A percentile compares a stretch with the other conserved stretches of the same genome.
phyloP scores from a whole-genome alignment of 2,888 invertebrate species.

The Serripes groenlandicus region DNA sequence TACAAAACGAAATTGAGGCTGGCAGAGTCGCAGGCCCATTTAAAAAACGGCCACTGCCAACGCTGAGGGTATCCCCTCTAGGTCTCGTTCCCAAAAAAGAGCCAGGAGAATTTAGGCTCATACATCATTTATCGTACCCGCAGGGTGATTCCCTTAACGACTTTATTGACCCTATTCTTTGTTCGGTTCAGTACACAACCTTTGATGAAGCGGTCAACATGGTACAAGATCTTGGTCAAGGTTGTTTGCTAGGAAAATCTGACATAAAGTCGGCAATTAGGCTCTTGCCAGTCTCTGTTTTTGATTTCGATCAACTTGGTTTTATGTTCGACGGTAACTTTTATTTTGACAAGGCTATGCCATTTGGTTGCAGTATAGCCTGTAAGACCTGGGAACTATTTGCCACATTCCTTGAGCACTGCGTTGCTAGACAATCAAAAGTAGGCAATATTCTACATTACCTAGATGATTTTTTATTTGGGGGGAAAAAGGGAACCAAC shows the following conservation, averaged over 20 bases:
- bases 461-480: slow-evolving; percentile 50
- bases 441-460: slow-evolving; percentile 29
- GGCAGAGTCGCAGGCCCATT: slow-evolving; percentile 33
- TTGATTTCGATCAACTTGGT: slow-evolving; percentile 38
- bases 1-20: slow-evolving; percentile 26
- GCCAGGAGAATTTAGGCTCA: slow-evolving; percentile 17
- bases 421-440: background rate
- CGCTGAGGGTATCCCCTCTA: slow-evolving; percentile 15
- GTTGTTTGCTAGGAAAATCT: slow-evolving; percentile 1
- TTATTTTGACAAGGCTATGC: slow-evolving; percentile 47
- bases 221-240: slow-evolving; percentile 21
- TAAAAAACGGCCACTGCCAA: slow-evolving; percentile 1
- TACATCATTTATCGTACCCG: slow-evolving; percentile 34
- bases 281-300: slow-evolving; percentile 29
- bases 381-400: slow-evolving; percentile 34
- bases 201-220: slow-evolving; percentile 27
- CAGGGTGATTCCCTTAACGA: slow-evolving; percentile 16
- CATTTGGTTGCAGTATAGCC: slow-evolving; percentile 43
- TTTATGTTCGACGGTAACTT: slow-evolving; percentile 43
- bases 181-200: slow-evolving; percentile 23
- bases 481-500: slow-evolving; percentile 16
- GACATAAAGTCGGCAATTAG: slow-evolving; percentile 31
- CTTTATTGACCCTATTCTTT: slow-evolving; percentile 14
- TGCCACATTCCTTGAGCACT: slow-evolving; percentile 21
- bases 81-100: slow-evolving; percentile 38